Percentiles rank a stretch among this genome's conserved stretches.
Evolutionary conservation across 2,113 vertebrate genomes (phyloP).

Genomic region (Neopipo cinnamomea): DNA sequence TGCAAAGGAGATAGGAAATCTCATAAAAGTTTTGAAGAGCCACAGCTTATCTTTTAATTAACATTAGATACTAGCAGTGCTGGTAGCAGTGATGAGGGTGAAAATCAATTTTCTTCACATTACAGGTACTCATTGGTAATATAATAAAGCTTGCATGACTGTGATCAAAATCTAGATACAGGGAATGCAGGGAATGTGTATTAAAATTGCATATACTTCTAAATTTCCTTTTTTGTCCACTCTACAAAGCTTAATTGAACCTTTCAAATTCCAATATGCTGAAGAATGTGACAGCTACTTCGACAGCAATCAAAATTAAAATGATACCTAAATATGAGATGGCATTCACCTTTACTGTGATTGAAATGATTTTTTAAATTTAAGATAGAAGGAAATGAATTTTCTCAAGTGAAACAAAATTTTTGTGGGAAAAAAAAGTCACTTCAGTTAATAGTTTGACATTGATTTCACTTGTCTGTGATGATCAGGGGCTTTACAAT

Average conservation of each 20-base stretch:
- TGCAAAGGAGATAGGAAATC: not conserved
- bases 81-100: not conserved
- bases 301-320: not conserved
- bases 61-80: not conserved
- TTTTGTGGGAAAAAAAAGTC: not conserved
- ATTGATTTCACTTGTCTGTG: not conserved
- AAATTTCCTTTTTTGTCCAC: not conserved
- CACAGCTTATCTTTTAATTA: not conserved
- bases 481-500: not conserved
- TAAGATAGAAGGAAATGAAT: not conserved
- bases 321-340: not conserved
- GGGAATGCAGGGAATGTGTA: not conserved
- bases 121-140: not conserved
- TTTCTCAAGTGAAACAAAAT: not conserved
- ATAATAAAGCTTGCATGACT: not conserved
- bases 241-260: not conserved
- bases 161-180: not conserved
- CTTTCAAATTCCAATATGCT: not conserved
- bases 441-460: not conserved
- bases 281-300: not conserved
- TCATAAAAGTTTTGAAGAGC: not conserved
- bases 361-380: not conserved
- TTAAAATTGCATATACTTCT: not conserved
- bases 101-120: not conserved
- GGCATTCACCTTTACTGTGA: not conserved